Percentiles rank a stretch among this genome's conserved stretches.
Evolutionary conservation across 2,797 vertebrate genomes (phyloP).

Genomic region (Squalus acanthias): DNA sequence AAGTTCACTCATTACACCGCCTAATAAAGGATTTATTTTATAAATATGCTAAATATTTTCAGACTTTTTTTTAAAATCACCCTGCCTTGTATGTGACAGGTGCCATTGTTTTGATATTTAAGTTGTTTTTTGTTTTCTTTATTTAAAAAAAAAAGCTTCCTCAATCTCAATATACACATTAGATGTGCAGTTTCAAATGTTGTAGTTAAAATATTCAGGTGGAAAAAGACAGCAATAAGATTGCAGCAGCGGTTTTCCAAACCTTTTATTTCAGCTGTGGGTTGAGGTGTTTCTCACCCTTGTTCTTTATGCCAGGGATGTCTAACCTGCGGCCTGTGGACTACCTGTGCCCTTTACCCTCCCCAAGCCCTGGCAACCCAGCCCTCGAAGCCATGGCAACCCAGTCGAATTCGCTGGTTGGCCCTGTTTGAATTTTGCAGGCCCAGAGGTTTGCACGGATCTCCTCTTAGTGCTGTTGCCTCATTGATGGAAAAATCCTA

Average conservation of each 20-base stretch:
- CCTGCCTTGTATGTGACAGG: neutral
- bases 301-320: neutral
- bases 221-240: neutral
- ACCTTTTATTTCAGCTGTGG: neutral
- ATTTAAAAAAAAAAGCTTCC: neutral
- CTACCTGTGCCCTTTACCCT: neutral
- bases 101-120: constrained; percentile 9
- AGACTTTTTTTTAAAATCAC: constrained; percentile 18
- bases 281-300: neutral
- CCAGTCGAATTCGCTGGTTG: neutral
- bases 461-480: neutral
- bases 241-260: neutral
- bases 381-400: neutral
- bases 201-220: neutral
- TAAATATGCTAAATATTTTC: constrained; percentile 34
- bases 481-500: neutral
- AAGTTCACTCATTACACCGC: constrained; percentile 36
- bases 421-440: neutral
- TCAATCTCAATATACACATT: too few species aligned
- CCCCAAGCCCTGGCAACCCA: neutral
- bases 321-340: neutral
- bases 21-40: constrained; percentile 39
- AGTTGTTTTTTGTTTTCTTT: neutral
- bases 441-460: neutral
- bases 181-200: neutral